Evolutionary conservation across 1,140 invertebrate genomes (phyloP).

Genomic region (Pentalonia nigronervosa): DNA sequence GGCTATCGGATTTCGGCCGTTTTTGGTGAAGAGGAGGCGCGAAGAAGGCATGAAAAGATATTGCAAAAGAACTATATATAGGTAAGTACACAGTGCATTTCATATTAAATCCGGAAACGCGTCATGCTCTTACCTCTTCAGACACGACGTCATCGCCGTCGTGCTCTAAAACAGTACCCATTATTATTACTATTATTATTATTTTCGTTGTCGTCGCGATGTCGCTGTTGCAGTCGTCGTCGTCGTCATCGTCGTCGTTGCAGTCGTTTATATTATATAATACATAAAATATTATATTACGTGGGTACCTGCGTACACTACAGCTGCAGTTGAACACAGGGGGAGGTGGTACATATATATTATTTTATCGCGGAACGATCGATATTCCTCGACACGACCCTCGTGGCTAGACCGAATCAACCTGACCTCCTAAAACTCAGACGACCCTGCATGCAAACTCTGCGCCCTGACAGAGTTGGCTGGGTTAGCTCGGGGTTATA

Average conservation of each 20-base stretch:
- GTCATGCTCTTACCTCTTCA: conserved; percentile 24
- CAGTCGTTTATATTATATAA: background rate
- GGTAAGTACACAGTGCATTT: background rate
- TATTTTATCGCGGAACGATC: background rate
- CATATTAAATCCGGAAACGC: background rate
- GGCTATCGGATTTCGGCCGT: background rate
- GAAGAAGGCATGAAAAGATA: background rate
- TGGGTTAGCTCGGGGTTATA: background rate
- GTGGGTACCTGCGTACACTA: too few species aligned
- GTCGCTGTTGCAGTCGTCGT: background rate
- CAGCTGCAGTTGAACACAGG: too few species aligned
- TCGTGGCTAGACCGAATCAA: background rate
- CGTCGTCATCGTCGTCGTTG: background rate
- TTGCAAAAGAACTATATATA: too few species aligned
- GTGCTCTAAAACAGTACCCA: background rate
- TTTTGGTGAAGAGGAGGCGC: background rate
- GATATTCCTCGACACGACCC: background rate
- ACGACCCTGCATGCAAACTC: background rate
- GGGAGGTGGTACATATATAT: too few species aligned
- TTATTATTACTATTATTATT: background rate
- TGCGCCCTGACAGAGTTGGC: background rate
- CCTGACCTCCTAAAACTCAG: background rate
- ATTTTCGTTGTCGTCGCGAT: background rate
- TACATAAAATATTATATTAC: too few species aligned
- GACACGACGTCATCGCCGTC: background rate